Conservation (phyloP, 2,888 invertebrate genomes). For the Drosophila pseudotakahashii region DNA sequence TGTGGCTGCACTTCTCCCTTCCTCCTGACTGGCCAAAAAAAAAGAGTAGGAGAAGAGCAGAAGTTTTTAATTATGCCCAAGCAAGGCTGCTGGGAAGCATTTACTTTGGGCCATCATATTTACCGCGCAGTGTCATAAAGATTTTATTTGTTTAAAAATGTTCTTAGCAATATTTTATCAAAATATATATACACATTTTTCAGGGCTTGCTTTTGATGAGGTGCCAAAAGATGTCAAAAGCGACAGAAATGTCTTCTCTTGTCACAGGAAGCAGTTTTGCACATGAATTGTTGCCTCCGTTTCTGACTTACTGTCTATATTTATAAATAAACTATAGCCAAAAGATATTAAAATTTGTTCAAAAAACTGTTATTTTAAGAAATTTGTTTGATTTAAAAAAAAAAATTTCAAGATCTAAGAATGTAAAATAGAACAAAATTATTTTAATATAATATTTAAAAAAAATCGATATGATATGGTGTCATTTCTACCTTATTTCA, state of each 20-base stretch:
- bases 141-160: conserved; percentile 8
- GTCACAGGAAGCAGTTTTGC: not conserved
- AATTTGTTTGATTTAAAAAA: too few relatives aligned
- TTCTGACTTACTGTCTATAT: not conserved
- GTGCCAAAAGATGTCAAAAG: conserved; percentile 11
- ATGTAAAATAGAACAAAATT: too few relatives aligned
- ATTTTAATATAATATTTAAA: too few relatives aligned
- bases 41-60: too few relatives aligned
- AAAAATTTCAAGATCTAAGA: too few relatives aligned
- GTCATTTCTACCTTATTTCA: too few relatives aligned
- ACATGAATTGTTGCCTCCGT: not conserved
- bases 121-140: conserved; percentile 17
- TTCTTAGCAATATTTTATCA: conserved; percentile 9
- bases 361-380: too few relatives aligned
- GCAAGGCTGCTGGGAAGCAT: conserved; percentile 10
- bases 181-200: conserved; percentile 29
- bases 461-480: too few relatives aligned
- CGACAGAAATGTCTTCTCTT: not conserved
- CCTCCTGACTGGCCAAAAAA: conserved; percentile 3
- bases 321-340: too few relatives aligned
- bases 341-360: too few relatives aligned
- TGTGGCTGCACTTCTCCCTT: conserved; percentile 27
- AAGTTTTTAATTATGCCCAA: conserved; percentile 53
- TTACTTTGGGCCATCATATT: conserved; percentile 3
- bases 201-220: conserved; percentile 6